These are phyloP conservation scores for Zaprionus lachaisei DNA, from an alignment of 1,140 invertebrate genomes.

Conservation along the genomic window DNA sequence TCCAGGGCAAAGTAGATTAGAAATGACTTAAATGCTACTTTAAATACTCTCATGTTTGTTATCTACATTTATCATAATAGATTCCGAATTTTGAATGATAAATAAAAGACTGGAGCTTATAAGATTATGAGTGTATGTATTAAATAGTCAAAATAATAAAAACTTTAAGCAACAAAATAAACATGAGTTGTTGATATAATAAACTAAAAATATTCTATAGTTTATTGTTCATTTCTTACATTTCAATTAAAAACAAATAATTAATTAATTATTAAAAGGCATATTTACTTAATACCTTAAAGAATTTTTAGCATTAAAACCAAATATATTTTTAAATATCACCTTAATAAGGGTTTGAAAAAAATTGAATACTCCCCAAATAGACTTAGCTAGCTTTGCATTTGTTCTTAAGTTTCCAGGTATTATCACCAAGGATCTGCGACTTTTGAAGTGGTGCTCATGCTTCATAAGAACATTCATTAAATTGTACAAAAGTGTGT, in stretches of 20 bases:
- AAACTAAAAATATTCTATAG: too few species aligned
- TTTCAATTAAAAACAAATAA: background rate
- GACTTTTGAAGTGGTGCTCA: background rate
- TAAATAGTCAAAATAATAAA: background rate
- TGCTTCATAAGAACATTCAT: constrained; percentile 49
- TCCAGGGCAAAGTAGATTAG: constrained; percentile 48
- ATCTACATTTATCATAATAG: background rate
- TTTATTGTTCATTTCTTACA: background rate
- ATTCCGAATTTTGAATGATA: background rate
- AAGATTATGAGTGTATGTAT: background rate
- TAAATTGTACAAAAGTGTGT: constrained; percentile 46
- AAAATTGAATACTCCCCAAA: background rate
- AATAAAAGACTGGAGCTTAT: background rate
- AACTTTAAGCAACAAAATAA: background rate
- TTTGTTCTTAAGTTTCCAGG: constrained; percentile 13
- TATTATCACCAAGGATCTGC: constrained; percentile 58
- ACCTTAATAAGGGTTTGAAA: background rate
- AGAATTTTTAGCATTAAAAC: background rate
- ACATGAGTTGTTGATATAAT: too few species aligned
- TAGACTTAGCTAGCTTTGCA: background rate
- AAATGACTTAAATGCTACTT: constrained; percentile 46
- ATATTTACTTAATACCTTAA: background rate
- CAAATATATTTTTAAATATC: background rate
- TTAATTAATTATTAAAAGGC: background rate
- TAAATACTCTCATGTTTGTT: constrained; percentile 25